phyloP scores from a whole-genome alignment of 2,113 vertebrate genomes.

The Ochotona curzoniae region DNA sequence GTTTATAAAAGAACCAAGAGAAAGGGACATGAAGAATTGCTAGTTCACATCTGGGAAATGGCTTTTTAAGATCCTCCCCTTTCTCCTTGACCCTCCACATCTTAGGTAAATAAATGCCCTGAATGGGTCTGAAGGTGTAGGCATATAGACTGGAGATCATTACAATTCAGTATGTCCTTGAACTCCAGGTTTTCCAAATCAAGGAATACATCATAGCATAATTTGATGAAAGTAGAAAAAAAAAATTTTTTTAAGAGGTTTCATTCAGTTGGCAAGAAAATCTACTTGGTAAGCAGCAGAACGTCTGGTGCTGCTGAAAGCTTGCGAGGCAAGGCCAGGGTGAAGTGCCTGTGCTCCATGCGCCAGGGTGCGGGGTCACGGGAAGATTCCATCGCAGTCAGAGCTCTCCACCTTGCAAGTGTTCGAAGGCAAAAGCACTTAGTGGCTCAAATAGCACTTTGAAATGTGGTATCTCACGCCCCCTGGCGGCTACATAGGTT shows the following conservation, averaged over 20 bases:
- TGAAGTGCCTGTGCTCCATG: rapidly evolving
- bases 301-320: background rate
- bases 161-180: background rate
- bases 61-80: background rate
- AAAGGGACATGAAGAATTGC: no score
- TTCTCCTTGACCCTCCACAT: rapidly evolving
- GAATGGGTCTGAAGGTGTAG: background rate
- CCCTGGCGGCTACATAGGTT: constrained; percentile 66
- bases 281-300: background rate
- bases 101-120: background rate
- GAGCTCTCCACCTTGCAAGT: background rate
- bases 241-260: background rate
- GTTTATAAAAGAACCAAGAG: no score
- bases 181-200: background rate
- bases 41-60: rapidly evolving
- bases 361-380: rapidly evolving
- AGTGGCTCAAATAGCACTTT: background rate
- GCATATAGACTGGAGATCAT: background rate
- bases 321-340: background rate
- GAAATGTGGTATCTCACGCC: constrained; percentile 64
- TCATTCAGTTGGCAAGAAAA: background rate
- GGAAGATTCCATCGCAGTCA: rapidly evolving
- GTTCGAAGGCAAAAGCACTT: rapidly evolving
- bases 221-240: background rate
- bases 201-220: background rate